Conservation (phyloP, 2,888 invertebrate genomes). For the Notodonta ziczac region DNA sequence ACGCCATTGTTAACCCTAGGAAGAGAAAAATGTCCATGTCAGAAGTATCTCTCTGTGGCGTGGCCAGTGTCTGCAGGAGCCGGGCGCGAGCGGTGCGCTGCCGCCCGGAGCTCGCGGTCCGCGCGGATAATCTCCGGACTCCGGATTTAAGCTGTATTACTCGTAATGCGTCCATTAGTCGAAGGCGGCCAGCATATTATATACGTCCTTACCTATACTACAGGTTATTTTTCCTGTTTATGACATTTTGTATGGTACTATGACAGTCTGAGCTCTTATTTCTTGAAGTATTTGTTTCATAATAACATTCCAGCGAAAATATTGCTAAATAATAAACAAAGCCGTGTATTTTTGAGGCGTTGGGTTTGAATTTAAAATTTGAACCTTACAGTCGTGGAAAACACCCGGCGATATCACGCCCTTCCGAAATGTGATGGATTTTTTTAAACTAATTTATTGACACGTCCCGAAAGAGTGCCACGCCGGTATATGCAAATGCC, state of each 20-base stretch:
- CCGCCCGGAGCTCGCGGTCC: not conserved
- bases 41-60: not conserved
- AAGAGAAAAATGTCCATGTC: no score
- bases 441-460: not conserved
- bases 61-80: not conserved
- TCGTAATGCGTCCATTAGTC: not conserved
- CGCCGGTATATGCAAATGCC: not conserved
- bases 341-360: no score
- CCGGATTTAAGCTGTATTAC: slow-evolving; percentile 1
- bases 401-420: no score
- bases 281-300: no score
- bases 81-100: not conserved
- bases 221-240: not conserved
- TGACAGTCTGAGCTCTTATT: no score
- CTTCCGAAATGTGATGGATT: no score
- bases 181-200: not conserved
- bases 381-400: no score
- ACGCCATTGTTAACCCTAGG: no score
- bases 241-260: no score
- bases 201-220: not conserved
- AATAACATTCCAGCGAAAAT: no score
- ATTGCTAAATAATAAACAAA: no score
- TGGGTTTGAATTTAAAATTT: no score
- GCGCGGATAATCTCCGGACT: slow-evolving; percentile 2
- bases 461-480: not conserved